Evolutionary conservation across 2,797 vertebrate species (phyloP).

Genomic region (Eulemur coronatus): DNA sequence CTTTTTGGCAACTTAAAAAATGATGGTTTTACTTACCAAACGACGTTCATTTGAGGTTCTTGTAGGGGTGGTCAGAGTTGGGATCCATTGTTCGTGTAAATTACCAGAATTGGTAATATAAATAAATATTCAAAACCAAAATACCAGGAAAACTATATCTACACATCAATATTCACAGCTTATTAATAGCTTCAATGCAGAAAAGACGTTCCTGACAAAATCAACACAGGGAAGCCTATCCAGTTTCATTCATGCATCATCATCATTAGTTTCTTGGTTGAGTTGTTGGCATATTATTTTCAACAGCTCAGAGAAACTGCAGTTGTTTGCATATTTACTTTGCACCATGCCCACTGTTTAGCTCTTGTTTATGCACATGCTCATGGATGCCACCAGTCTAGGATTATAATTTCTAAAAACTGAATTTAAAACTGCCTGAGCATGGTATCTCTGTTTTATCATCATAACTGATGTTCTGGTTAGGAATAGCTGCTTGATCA

Average conservation of each 20-base stretch:
- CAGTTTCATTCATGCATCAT: neutral
- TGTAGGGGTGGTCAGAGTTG: neutral
- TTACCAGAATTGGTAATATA: neutral
- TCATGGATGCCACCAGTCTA: rapidly evolving
- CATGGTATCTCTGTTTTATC: neutral
- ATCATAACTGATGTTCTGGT: neutral
- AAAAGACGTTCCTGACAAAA: neutral
- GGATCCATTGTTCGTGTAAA: neutral
- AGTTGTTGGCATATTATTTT: neutral
- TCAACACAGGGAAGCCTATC: neutral
- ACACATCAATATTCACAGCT: neutral
- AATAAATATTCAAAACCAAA: neutral
- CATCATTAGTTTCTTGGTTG: neutral
- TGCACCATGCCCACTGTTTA: neutral
- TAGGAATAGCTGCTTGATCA: neutral
- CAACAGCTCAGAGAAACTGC: neutral
- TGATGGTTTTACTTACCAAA: neutral
- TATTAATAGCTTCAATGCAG: neutral
- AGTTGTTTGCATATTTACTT: neutral
- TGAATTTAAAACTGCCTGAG: neutral
- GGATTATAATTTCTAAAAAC: neutral
- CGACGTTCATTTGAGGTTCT: neutral
- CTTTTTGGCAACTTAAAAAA: neutral
- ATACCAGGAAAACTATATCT: neutral
- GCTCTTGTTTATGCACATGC: rapidly evolving